Base-by-base conservation (phyloP, 2,888 invertebrate species). In the Allygus modestus region DNA sequence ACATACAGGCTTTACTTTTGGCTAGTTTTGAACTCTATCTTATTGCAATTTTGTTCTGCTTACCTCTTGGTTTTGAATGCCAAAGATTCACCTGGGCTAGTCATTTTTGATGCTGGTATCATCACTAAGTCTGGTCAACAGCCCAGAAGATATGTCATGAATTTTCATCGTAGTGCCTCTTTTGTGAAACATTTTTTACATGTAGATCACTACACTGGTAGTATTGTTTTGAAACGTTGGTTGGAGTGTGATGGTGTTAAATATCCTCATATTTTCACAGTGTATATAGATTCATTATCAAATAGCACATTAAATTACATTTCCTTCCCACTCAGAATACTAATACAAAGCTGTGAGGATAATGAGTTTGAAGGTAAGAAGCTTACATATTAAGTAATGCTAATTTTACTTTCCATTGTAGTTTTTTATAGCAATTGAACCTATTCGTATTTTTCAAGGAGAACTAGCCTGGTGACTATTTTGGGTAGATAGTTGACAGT, bases 281-380 rank as follows among this genome's bases (percentile, higher is more conserved):
- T 97, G 89, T 96, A 96, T 90, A 94, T 97, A 85, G 97, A 97
- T 90, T 97, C 97, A 46, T 95, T 95, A 81, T 96, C 96, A 86
- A 96, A 95, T 75, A 87, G 87, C 26, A 88, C 89, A 4, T 86
- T 90, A 26, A 90, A 90, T 85, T 90, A 89, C 84, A 88, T 89
- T 58, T 89, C 90, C 0, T 85, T 90, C 15, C 89, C 90, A 1
- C 81, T 90, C 58, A 86, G 89, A 81, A 86, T 90, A 37, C 87
- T 89, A 73, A 88, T 90, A 11, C 87, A 88, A 79, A 88, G 87
- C 4, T 89, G 89, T 61, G 87, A 88, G 31, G 86, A 87, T 46
- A 86, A 86, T 73, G 88, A 86, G 58, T 85, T 87, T 81, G 81
- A 87, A 85, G 87, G 86, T 84, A 75, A 82, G 81, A 54, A 17